Base-by-base conservation (phyloP, 2,797 vertebrate species). In the Glyptemys insculpta region DNA sequence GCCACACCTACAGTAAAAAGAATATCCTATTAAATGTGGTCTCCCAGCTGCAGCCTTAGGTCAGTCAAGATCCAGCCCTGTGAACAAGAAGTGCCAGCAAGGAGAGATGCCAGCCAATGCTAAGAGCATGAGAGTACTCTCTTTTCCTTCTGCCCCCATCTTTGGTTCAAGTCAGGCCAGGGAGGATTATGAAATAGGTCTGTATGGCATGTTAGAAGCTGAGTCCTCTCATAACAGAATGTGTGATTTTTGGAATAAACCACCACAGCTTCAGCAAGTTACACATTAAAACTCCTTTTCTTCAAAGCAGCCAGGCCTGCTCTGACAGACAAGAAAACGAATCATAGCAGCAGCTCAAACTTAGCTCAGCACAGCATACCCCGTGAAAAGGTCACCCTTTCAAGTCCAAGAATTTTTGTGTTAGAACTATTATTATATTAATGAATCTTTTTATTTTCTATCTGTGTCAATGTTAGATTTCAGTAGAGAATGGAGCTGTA, bases 311-410 rank as follows among this genome's bases (percentile, higher is more conserved):
- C 49, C 49, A 76, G 34, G 85, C 54, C 74, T 79, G 54, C 79
- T 86, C 72, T 84, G 72, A 83, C 74, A 86, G 56, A 86, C 44
- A 47, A 57, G 87, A 83, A 90, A 86, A 19, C 15, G 47, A 65
- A 56, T 31, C 79, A 18, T 57, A 78, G 56, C 0, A 0, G 37
- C 16, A 44, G 41, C 34, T 54, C 79, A 59, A 34, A 59, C 12
- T 85, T 41, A 79, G 21, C 41, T 37, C 79, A 79, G 56, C 44
- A 81, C 54, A 86, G 74, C 81, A 31, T 25, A 19, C 7, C 10
- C 23, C 25, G 5, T 49, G 29, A 50, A 49, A 59, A 72, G 37
- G 74, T 49, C 85, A 86, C 85, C 34, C 54, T 12, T 37, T 83
- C 44, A 47, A 83, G 47, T 59, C 81, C 56, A 65, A 68, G 50